phyloP scores from a whole-genome alignment of 2,113 vertebrate genomes.

The Burhinus oedicnemus region DNA sequence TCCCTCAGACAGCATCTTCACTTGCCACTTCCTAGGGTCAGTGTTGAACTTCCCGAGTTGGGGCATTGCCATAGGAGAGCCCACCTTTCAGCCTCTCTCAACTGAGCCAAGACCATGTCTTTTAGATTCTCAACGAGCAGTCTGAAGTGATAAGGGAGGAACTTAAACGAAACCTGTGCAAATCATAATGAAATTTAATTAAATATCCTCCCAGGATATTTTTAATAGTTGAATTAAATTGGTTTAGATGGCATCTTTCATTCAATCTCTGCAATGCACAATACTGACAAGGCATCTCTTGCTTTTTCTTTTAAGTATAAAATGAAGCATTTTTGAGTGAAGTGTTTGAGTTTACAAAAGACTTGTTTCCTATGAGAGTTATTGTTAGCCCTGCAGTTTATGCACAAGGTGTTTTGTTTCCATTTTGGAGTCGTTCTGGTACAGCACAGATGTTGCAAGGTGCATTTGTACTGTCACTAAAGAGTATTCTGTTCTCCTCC shows the following conservation, averaged over 20 bases:
- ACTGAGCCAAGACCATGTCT: fast-evolving
- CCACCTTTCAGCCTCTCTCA: not conserved
- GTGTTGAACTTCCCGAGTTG: not conserved
- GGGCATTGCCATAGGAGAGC: not conserved
- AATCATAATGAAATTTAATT: not conserved
- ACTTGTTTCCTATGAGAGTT: not conserved
- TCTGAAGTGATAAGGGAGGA: not conserved
- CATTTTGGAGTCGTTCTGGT: not conserved
- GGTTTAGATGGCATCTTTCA: not conserved
- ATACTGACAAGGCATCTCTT: not conserved
- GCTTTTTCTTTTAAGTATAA: not conserved
- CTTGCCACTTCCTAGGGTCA: not conserved
- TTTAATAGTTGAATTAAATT: not conserved
- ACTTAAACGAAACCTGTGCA: not conserved
- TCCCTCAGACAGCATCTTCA: not conserved
- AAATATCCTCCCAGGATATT: not conserved
- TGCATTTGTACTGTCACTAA: not conserved
- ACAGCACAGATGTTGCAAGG: not conserved
- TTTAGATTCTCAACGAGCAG: not conserved
- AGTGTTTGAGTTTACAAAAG: not conserved
- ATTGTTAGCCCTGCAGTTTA: not conserved
- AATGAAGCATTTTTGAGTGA: not conserved
- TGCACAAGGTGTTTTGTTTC: not conserved
- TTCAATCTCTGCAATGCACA: not conserved
- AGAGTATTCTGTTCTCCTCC: not conserved